Conservation (phyloP, 1,140 invertebrate genomes). For the Ctenoplectra terminalis region DNA sequence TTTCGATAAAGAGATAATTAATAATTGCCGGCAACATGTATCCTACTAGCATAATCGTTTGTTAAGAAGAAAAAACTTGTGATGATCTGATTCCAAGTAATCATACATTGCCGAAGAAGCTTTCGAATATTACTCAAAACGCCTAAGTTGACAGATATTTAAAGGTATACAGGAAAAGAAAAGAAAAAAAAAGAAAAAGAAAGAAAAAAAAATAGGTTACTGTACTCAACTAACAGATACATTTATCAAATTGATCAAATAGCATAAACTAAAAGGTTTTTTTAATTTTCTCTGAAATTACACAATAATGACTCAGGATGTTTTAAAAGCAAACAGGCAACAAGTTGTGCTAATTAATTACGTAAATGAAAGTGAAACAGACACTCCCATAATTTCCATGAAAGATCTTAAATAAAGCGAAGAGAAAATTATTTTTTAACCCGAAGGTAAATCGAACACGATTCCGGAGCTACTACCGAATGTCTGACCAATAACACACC, state of each 20-base stretch:
- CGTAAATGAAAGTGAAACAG: neutral
- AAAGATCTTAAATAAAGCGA: neutral
- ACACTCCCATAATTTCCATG: neutral
- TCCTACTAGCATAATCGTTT: neutral
- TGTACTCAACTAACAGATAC: no score
- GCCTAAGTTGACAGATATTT: no score
- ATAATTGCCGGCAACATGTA: conserved; percentile 37
- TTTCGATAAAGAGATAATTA: conserved; percentile 52
- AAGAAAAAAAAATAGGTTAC: no score
- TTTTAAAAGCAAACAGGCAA: neutral
- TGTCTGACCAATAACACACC: no score
- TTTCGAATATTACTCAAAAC: no score
- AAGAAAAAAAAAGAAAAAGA: no score
- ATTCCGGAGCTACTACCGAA: no score
- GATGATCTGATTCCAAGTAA: neutral
- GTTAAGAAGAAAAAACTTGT: neutral
- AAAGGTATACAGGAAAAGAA: no score
- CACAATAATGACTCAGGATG: neutral
- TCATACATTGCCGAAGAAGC: no score
- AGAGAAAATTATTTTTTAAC: neutral
- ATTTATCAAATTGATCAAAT: neutral
- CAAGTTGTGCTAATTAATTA: neutral
- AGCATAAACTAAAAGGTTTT: neutral
- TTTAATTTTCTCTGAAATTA: neutral
- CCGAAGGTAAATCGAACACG: neutral